Percentiles rank a stretch among this genome's conserved stretches.
Evolutionary conservation across 2,797 vertebrate species (phyloP).

Genomic region (Alectoris magna): DNA sequence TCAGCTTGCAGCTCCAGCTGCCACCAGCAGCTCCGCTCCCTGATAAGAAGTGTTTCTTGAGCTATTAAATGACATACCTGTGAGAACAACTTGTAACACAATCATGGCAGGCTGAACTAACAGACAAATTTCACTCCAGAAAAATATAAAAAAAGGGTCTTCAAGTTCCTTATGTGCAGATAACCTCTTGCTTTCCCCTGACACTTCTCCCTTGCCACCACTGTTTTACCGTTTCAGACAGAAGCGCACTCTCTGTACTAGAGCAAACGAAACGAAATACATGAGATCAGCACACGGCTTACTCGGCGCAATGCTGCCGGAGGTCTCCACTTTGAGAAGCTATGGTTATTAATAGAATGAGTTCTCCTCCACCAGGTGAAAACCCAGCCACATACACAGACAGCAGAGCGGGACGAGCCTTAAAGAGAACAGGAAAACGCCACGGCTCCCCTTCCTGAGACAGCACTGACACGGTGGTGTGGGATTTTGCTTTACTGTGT

Average conservation of each 20-base stretch:
- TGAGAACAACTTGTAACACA: not conserved
- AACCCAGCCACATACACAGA: not conserved
- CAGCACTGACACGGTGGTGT: not conserved
- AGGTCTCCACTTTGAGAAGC: not conserved
- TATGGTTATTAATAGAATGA: not conserved
- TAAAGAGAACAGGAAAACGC: not conserved
- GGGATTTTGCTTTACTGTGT: rapidly evolving
- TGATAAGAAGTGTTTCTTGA: not conserved
- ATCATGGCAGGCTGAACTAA: not conserved
- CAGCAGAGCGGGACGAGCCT: not conserved
- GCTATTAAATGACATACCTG: not conserved
- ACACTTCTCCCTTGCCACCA: not conserved
- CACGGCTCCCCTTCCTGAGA: not conserved
- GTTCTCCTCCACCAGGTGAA: not conserved
- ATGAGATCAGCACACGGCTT: not conserved
- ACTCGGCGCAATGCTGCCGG: not conserved
- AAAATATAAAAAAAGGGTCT: not conserved
- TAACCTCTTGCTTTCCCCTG: not conserved
- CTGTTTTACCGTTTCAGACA: not conserved
- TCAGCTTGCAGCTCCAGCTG: not conserved
- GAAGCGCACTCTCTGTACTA: not conserved
- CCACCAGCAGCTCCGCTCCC: not conserved
- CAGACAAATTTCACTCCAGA: not conserved
- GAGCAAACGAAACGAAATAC: rapidly evolving
- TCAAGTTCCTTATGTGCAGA: not conserved